phyloP scores from a whole-genome alignment of 2,113 vertebrate genomes.

The Cygnus atratus region DNA sequence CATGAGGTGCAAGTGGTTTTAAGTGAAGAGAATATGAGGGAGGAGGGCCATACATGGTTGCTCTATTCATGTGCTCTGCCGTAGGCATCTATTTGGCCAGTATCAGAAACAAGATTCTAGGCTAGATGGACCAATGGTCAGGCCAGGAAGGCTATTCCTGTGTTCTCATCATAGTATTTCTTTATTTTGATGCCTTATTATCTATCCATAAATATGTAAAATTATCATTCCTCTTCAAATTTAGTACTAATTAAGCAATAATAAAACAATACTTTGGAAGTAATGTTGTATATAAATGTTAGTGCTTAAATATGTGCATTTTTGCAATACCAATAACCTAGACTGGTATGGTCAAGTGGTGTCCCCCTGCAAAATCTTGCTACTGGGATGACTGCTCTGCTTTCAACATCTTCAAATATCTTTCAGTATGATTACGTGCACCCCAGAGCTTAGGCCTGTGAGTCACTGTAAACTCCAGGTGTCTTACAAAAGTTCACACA shows the following conservation, averaged over 20 bases:
- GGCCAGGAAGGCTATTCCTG: not conserved
- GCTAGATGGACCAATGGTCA: not conserved
- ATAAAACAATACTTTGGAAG: not conserved
- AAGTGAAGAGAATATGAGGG: not conserved
- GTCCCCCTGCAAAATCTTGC: not conserved
- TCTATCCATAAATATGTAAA: not conserved
- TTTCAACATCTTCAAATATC: not conserved
- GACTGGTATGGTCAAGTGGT: not conserved
- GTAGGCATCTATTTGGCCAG: not conserved
- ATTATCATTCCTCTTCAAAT: not conserved
- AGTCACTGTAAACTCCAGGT: not conserved
- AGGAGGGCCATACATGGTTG: not conserved
- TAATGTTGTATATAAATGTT: not conserved
- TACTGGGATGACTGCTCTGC: not conserved
- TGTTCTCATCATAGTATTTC: not conserved
- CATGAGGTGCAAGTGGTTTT: not conserved
- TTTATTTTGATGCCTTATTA: not conserved
- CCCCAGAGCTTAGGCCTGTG: not conserved
- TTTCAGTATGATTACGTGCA: not conserved
- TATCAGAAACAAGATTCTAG: not conserved
- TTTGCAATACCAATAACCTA: not conserved
- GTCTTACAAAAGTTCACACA: not conserved
- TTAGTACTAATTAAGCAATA: not conserved
- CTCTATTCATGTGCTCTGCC: not conserved
- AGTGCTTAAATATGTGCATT: not conserved